Base-by-base conservation (phyloP, 2,113 vertebrate genomes). In the Dicrurus megarhynchus region DNA sequence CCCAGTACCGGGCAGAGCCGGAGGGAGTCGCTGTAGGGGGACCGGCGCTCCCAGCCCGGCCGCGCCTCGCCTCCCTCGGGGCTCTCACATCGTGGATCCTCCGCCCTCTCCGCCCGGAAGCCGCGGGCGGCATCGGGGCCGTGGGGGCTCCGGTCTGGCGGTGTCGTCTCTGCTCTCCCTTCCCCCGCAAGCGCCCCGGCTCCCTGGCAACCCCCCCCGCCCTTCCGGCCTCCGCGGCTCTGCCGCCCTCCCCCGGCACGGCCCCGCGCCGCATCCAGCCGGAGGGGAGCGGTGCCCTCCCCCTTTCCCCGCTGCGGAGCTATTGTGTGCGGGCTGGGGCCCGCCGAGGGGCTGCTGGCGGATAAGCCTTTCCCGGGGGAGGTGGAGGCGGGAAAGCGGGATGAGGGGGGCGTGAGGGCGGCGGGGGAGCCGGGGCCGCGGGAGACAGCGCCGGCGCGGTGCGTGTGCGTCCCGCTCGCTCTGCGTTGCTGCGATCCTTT, bases 11-110 rank as follows among this genome's bases (percentile, higher is more conserved):
- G 88, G 67, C 77, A 90, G 85, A 60, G 81, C 94, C 91, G 70
- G 63, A 94, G 93, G 96, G 96, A 94, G 95, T 78, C 89, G 92
- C 95, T 95, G 96, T 95, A 70, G 57, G 85, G 78, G 84, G 16
- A 91, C 18, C 10, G 68, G 41, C 15, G 44, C 55, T 68, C 44
- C 46, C 64, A 47, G 60, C 37, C 49, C 49, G 35, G 49, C 60
- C 49, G 68, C 30, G 16, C 60, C 68, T 77, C 49, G 7, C 26
- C 65, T 93, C 79, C 84, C 63, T 26, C 22, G 57, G 80, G 93
- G 75, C 83, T 70, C 75, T 67, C 60, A 9, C 39, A 42, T 67
- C 83, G 83, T 30, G 42, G 39, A 49, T n/a, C 53, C 50, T 60
- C 16, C 33, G n/a, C n/a, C n/a, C n/a, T n/a, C n/a, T n/a, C 68